Conservation (phyloP, 2,113 vertebrate genomes). For the Prochilodus magdalenae region DNA sequence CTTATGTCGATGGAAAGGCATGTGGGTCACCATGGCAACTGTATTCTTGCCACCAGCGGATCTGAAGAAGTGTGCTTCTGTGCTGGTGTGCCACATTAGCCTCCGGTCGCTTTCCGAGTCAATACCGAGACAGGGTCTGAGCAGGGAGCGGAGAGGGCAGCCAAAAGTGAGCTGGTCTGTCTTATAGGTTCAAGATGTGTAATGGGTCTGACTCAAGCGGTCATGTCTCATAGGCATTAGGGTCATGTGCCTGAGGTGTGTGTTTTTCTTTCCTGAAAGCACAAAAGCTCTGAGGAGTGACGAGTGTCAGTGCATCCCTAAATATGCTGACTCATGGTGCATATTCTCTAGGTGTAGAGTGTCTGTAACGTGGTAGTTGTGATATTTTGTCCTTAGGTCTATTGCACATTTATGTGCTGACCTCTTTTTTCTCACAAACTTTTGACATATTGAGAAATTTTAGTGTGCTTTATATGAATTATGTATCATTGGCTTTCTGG, state of each 20-base stretch:
- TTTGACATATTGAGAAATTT: no score
- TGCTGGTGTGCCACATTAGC: background rate
- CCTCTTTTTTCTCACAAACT: no score
- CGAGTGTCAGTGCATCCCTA: no score
- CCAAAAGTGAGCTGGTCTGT: background rate
- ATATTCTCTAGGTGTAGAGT: background rate
- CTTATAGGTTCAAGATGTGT: conserved; percentile 3
- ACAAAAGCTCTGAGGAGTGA: no score
- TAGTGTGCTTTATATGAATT: no score
- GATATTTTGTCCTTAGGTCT: no score
- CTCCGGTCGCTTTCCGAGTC: background rate
- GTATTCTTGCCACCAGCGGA: background rate
- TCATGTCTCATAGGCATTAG: background rate
- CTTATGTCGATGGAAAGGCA: conserved; percentile 25
- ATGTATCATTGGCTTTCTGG: no score
- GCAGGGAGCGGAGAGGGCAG: background rate
- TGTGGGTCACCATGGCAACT: conserved; percentile 40
- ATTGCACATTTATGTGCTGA: no score
- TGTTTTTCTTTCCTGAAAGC: background rate
- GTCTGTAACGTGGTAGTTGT: background rate
- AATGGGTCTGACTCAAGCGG: background rate
- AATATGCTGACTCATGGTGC: background rate
- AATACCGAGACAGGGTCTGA: background rate
- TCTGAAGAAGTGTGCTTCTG: background rate
- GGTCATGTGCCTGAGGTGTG: background rate